A percentile compares a stretch with the other conserved stretches of the same genome.
Evolutionary conservation across 2,797 vertebrate genomes (phyloP).

Genomic region (Micromesistius poutassou): DNA sequence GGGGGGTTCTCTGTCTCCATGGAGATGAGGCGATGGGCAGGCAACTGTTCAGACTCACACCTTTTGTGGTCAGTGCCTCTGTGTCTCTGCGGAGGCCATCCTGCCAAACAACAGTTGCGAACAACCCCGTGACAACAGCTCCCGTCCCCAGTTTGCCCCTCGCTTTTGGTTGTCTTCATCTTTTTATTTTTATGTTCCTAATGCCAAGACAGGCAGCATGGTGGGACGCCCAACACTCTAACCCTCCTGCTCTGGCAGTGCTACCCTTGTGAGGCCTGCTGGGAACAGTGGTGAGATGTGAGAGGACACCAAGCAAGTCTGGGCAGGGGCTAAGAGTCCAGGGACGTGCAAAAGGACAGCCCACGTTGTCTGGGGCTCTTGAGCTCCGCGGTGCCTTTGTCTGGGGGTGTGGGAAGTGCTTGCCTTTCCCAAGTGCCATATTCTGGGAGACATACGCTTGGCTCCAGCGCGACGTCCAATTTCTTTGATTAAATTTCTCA

Average conservation of each 20-base stretch:
- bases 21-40: constrained; percentile 75
- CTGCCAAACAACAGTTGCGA: constrained; percentile 69
- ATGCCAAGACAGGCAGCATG: constrained; percentile 57
- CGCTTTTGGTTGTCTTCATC: constrained; percentile 52
- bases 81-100: constrained; percentile 74
- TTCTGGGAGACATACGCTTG: constrained; percentile 61
- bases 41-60: constrained; percentile 77
- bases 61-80: constrained; percentile 81
- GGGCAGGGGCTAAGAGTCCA: constrained; percentile 72
- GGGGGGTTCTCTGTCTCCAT: constrained; percentile 60
- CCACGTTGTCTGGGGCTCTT: constrained; percentile 64
- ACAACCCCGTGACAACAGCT: constrained; percentile 58
- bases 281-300: constrained; percentile 80
- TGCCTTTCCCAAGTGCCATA: constrained; percentile 63
- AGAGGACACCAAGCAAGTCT: constrained; percentile 73
- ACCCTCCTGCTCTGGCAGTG: constrained; percentile 76
- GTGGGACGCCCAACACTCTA: constrained; percentile 51
- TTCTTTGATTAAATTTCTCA: not conserved
- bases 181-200: constrained; percentile 5
- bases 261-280: constrained; percentile 76
- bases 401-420: constrained; percentile 55
- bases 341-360: constrained; percentile 63
- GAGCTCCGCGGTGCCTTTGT: constrained; percentile 60
- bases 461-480: not conserved
- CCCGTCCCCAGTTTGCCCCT: constrained; percentile 40